Percentiles rank a stretch among this genome's conserved stretches.
phyloP scores from a whole-genome alignment of 2,113 vertebrate species.

The Salvelinus sp. region DNA sequence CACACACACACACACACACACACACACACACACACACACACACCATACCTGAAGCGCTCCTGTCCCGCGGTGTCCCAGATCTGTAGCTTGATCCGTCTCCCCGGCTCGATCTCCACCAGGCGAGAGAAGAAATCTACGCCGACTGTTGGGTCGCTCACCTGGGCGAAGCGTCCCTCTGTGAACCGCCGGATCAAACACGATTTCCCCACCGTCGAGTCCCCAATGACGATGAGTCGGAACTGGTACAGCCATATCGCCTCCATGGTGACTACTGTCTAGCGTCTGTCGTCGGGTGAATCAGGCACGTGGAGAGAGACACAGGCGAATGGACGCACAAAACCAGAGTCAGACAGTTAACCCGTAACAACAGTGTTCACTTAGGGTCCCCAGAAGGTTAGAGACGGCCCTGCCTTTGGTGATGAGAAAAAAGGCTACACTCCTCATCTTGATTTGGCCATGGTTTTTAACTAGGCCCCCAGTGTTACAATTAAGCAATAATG shows the following conservation, averaged over 20 bases:
- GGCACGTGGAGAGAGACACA: no score
- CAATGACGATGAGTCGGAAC: conserved; percentile 94
- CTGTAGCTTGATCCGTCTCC: conserved; percentile 94
- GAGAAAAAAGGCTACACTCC: background rate
- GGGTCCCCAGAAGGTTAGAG: no score
- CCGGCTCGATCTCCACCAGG: conserved; percentile 92
- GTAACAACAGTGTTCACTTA: background rate
- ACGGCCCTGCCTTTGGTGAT: no score
- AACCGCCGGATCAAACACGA: conserved; percentile 93
- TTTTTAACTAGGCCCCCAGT: no score
- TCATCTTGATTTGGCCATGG: no score
- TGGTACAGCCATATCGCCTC: conserved; percentile 98
- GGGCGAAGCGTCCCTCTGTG: conserved; percentile 91
- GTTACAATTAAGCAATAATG: no score
- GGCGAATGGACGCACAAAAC: background rate
- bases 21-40: background rate
- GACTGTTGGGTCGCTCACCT: conserved; percentile 93
- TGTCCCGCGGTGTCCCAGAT: conserved; percentile 91
- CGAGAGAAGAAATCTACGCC: conserved; percentile 97
- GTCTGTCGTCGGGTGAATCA: background rate
- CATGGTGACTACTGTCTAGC: conserved; percentile 68
- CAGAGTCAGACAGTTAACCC: background rate
- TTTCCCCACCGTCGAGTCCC: conserved; percentile 94
- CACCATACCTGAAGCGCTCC: conserved; percentile 84
- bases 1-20: background rate